Base-by-base conservation (phyloP, 2,797 vertebrate genomes). In the Atherinosoma microstoma region DNA sequence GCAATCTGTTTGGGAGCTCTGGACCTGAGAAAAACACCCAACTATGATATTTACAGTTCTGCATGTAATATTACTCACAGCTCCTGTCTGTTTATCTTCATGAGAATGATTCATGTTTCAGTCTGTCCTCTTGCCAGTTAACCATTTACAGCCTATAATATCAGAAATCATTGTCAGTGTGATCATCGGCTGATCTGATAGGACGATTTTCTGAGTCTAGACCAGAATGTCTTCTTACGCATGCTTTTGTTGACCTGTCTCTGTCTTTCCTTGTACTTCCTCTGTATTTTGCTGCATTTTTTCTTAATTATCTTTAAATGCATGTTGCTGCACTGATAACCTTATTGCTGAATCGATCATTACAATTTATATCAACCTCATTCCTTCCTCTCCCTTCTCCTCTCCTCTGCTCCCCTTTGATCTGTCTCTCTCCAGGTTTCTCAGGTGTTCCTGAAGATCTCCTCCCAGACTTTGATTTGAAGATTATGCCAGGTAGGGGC, bases 401-500 rank as follows among this genome's bases (percentile, higher is more conserved):
- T 70, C 65, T 76, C 53, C 75, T 84, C 70, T 79, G 34, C 66
- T 86, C 80, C 68, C 60, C 74, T 90, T 57, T 87, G 35, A 80
- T 85, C 93, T 93, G 80, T 96, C 91, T 96, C 92, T 95, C 89
- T 97, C 94, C 93, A 99, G 98, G 97, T 95, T 97, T 97, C 94
- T 97, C 97, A 97, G 96, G 95, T 94, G 95, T 95, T 92, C 94
- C 97, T 95, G 96, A 96, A 94, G 97, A 97, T 95, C 96, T 99
- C 89, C 96, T 99, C 93, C 98, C 98, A 96, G 97, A 94, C 93
- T 96, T 99, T 96, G 96, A 97, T 95, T 95, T 97, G 96, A 96
- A 97, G 94, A 96, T 99, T 94, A 98, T 99, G 97, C 97, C 97
- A 99, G 98, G 98, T 99, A 99, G 91, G 96, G 95, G 78, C 90